Conservation (phyloP, 2,113 vertebrate species). For the Neotoma lepida region DNA sequence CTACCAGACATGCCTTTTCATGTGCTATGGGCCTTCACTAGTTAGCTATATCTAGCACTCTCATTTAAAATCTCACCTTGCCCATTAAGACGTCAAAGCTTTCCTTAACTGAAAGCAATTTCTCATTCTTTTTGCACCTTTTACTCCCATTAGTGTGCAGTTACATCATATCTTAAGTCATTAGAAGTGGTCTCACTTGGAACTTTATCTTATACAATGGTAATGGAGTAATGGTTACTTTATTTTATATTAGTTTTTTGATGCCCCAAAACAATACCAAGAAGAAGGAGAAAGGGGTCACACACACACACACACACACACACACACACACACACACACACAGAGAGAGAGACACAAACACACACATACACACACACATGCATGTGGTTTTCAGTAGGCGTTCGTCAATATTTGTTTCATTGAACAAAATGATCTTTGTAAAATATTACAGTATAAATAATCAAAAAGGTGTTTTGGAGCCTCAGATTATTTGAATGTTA, state of each 20-base stretch:
- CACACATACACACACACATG: too few relatives aligned
- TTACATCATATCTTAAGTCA: background rate
- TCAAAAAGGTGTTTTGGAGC: background rate
- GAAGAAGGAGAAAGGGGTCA: background rate
- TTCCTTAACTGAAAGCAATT: background rate
- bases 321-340: too few relatives aligned
- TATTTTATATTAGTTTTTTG: background rate
- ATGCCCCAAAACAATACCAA: background rate
- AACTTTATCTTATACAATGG: background rate
- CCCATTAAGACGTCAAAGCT: background rate
- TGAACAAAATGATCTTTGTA: constrained; percentile 9
- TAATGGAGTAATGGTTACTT: background rate
- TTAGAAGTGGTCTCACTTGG: background rate
- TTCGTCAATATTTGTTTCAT: background rate
- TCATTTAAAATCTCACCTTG: constrained; percentile 9
- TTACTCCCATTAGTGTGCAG: background rate
- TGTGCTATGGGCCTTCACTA: background rate
- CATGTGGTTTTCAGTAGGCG: background rate
- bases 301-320: background rate
- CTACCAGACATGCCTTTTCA: background rate
- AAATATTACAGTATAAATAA: constrained; percentile 35
- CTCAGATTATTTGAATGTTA: constrained; percentile 5
- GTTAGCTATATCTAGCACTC: background rate
- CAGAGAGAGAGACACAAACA: too few relatives aligned
- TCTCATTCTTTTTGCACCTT: background rate